Conservation (phyloP, 2,888 invertebrate genomes). For the Abscondita cerata region DNA sequence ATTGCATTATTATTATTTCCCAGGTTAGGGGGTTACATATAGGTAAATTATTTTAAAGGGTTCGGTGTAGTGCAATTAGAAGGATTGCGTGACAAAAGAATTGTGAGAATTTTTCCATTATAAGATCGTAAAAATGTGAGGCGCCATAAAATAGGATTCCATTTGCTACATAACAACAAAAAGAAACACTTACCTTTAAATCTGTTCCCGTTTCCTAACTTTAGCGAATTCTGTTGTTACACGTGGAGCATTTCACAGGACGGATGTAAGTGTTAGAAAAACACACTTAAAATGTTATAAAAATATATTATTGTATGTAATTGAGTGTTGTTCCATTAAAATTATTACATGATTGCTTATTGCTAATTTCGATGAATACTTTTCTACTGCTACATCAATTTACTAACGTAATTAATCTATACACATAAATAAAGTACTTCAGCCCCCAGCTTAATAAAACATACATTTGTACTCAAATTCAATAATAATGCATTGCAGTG, state of each 20-base stretch:
- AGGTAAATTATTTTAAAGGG: slow-evolving; percentile 34
- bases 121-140: slow-evolving; percentile 12
- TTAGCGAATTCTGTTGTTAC: slow-evolving; percentile 11
- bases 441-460: neutral
- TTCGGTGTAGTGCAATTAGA: slow-evolving; percentile 26
- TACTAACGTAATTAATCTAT: too few relatives aligned
- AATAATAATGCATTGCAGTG: slow-evolving; percentile 16
- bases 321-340: neutral
- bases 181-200: too few relatives aligned
- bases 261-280: slow-evolving; percentile 18
- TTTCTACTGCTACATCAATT: too few relatives aligned
- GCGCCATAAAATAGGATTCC: neutral
- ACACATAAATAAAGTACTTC: too few relatives aligned
- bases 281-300: slow-evolving; percentile 29
- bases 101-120: slow-evolving; percentile 21
- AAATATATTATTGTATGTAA: slow-evolving; percentile 24
- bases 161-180: neutral
- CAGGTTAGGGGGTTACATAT: slow-evolving; percentile 39
- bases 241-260: slow-evolving; percentile 22
- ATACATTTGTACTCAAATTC: slow-evolving; percentile 17
- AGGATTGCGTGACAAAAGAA: slow-evolving; percentile 17
- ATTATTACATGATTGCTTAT: neutral
- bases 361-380: neutral
- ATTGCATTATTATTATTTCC: slow-evolving; percentile 49
- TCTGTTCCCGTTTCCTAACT: too few relatives aligned